These are phyloP conservation scores for Leucosticte australis DNA, from an alignment of 2,113 vertebrate genomes.

Conservation along the genomic window DNA sequence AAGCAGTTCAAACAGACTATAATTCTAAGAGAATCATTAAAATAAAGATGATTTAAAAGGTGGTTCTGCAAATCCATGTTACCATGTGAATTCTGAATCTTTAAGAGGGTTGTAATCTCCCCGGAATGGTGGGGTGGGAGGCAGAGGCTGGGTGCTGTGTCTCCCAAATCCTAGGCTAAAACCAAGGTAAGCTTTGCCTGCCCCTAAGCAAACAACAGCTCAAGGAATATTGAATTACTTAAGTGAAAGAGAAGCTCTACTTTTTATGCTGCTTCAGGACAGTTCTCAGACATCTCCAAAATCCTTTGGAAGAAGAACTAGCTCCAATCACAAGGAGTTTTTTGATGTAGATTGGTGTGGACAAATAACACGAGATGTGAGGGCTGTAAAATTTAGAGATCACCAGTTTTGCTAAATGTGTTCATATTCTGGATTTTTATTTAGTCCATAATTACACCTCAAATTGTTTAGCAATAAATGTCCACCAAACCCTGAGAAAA, in stretches of 20 bases:
- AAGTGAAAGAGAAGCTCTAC: background rate
- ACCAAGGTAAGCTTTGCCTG: background rate
- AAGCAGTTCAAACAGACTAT: background rate
- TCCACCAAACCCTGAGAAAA: background rate
- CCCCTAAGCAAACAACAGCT: background rate
- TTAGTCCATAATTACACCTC: background rate
- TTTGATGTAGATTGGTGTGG: background rate
- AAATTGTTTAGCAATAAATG: background rate
- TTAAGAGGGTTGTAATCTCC: background rate
- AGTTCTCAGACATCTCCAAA: background rate
- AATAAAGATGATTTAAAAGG: background rate
- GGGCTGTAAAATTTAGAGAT: background rate
- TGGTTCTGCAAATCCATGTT: background rate
- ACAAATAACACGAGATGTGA: background rate
- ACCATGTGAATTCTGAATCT: background rate
- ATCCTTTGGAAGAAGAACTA: background rate
- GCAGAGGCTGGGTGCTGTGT: rapidly evolving
- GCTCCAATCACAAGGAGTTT: background rate
- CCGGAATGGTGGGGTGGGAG: background rate
- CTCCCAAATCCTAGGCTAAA: background rate
- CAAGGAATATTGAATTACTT: background rate
- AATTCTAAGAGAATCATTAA: background rate
- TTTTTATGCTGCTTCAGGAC: background rate
- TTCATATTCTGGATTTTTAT: background rate
- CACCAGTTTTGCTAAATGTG: background rate